phyloP scores from a whole-genome alignment of 2,888 invertebrate genomes.

The Mantis religiosa region DNA sequence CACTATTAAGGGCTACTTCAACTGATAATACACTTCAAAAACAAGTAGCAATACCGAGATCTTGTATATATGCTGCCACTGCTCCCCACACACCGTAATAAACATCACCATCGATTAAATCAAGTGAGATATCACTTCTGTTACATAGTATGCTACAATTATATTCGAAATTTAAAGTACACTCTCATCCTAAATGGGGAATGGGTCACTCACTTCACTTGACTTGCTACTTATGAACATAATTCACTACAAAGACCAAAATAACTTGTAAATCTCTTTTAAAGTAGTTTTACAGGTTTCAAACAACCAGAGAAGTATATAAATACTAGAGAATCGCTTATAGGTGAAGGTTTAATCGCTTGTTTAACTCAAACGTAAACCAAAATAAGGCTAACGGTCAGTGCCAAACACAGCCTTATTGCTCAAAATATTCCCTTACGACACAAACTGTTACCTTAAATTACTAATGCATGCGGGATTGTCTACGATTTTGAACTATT shows the following conservation, averaged over 20 bases:
- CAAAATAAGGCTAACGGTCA: constrained; percentile 14
- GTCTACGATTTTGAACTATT: constrained; percentile 1
- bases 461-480: not conserved
- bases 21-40: not conserved
- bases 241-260: not conserved
- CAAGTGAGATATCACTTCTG: not conserved
- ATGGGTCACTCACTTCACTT: not conserved
- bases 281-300: not conserved
- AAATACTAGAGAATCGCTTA: not conserved
- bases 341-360: not conserved
- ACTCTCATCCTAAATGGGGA: not conserved
- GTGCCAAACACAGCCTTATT: not conserved
- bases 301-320: not conserved
- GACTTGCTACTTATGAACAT: not conserved
- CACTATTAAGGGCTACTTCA: not conserved
- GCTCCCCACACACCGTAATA: not conserved
- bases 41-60: not conserved
- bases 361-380: not conserved
- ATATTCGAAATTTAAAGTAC: not conserved
- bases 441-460: not conserved
- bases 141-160: not conserved
- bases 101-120: not conserved
- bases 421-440: not conserved
- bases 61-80: not conserved
- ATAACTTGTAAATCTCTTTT: not conserved